Evolutionary conservation across 2,888 invertebrate species (phyloP).

Genomic region (Athalia rosae): DNA sequence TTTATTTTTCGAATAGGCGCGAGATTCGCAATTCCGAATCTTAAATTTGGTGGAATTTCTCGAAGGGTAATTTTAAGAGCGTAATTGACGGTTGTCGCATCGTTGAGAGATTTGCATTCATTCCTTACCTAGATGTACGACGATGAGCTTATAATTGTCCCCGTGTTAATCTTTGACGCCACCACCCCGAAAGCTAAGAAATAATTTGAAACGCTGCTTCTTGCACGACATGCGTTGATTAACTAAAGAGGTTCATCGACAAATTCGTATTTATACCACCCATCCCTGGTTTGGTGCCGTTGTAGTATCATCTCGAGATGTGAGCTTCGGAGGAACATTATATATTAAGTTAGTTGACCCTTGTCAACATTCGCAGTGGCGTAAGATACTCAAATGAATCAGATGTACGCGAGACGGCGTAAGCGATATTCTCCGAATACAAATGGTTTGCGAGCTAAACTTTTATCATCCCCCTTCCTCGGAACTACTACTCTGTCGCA

Average conservation of each 20-base stretch:
- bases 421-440: slow-evolving; percentile 30
- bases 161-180: not conserved
- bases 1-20: too few relatives aligned
- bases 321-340: slow-evolving; percentile 39
- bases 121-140: slow-evolving; percentile 3
- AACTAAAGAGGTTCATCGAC: slow-evolving; percentile 46
- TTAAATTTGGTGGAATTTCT: too few relatives aligned
- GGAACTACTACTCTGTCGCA: not conserved
- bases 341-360: slow-evolving; percentile 41
- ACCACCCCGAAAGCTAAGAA: slow-evolving; percentile 15
- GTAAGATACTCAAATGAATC: slow-evolving; percentile 40
- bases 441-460: not conserved
- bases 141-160: not conserved
- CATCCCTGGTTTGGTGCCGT: slow-evolving; percentile 38
- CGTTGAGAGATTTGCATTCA: not conserved
- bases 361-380: slow-evolving; percentile 41
- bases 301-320: slow-evolving; percentile 38
- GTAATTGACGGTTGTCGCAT: not conserved
- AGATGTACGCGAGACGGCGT: slow-evolving; percentile 17
- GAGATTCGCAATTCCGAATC: too few relatives aligned
- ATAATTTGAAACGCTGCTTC: slow-evolving; percentile 27
- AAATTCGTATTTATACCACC: slow-evolving; percentile 58
- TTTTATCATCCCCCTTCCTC: not conserved
- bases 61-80: not conserved
- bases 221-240: slow-evolving; percentile 30